Evolutionary conservation across 92 coral and sea anemone species (phyloP), one percentile per base, ranked within the genome.

Genomic region (Porites cylindrica): DNA sequence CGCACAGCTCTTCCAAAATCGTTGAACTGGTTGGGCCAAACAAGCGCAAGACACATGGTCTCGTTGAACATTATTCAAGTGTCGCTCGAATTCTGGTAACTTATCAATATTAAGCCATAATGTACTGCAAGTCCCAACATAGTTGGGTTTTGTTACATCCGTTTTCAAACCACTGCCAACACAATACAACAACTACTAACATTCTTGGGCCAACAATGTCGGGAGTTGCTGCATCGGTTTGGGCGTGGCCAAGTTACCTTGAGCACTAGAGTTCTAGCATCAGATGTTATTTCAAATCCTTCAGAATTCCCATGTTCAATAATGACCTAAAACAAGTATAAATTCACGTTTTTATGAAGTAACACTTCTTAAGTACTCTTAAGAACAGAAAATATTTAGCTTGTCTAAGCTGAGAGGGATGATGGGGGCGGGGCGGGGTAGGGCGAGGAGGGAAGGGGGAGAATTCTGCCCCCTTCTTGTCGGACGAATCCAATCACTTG

Each of bases 241-340:
- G n/a, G 1, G 8, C 26, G 13, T 20, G 23, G 11, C 38, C 72
- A 24, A 38, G 47, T 6, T 88, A 95, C 98, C 91, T 72, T 92
- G 52, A 93, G 88, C 29, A 97, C 96, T 61, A 97, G 60, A 70
- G 92, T 88, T 85, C 99, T 92, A 72, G 98, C 99, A 85, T 97
- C 96, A 74, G 91, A 84, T 32, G 93, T 80, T 59, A 93, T 93
- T 66, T 97, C 97, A 91, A 97, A 97, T 23, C 99, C 99, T 91
- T 97, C 99, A 81, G 93, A 90, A 84, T 97, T 97, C 13, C 99
- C 98, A 80, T 92, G 90, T 59, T 97, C 99, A 21, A 97, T 88
- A 8, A 97, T 86, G 51, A 97, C 99, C 99, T 96, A 68, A 8
- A 24, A 68, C 17, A 32, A 83, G 60, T 70, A 82, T 56, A 77